A percentile compares a stretch with the other conserved stretches of the same genome.
These are phyloP conservation scores for Serripes groenlandicus DNA, from an alignment of 2,888 invertebrate genomes.

Conservation along the genomic window DNA sequence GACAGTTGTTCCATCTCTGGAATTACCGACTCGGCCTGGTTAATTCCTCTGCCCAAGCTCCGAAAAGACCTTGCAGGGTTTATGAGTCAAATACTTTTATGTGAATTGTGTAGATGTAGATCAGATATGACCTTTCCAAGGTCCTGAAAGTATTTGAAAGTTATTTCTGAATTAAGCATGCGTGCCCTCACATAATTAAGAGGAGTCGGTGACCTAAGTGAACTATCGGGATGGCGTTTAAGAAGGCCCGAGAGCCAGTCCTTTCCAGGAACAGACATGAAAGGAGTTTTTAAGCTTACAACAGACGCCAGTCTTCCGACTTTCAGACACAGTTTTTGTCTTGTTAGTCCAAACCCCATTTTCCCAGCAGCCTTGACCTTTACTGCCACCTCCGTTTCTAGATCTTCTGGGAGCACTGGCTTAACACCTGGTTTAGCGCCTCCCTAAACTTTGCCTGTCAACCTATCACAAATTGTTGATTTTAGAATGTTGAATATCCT, in stretches of 20 bases:
- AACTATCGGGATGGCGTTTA: constrained; percentile 44
- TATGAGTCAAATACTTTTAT: constrained; percentile 12
- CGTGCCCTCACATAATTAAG: constrained; percentile 30
- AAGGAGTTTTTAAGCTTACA: constrained; percentile 46
- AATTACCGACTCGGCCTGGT: constrained; percentile 55
- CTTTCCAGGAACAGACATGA: constrained; percentile 50
- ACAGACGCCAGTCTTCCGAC: neutral
- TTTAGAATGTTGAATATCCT: too few species aligned
- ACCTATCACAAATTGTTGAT: too few species aligned
- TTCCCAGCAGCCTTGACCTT: neutral
- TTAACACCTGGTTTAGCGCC: neutral
- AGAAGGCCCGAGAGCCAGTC: constrained; percentile 50
- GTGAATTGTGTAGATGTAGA: neutral
- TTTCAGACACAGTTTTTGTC: neutral
- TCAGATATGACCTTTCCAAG: constrained; percentile 14
- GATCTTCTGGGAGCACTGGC: too few species aligned
- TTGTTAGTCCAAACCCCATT: neutral
- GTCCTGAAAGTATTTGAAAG: constrained; percentile 24
- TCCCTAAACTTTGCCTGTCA: neutral
- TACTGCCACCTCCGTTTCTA: neutral
- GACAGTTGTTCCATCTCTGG: constrained; percentile 53
- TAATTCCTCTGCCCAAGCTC: constrained; percentile 29
- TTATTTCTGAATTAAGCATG: constrained; percentile 29
- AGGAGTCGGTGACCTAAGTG: constrained; percentile 34
- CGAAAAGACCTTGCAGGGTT: constrained; percentile 10